Percentiles rank a stretch among this genome's conserved stretches.
phyloP scores from a whole-genome alignment of 30 jellyfish, hydroid and myxozoan genomes.

The Chironex yamaguchii region DNA sequence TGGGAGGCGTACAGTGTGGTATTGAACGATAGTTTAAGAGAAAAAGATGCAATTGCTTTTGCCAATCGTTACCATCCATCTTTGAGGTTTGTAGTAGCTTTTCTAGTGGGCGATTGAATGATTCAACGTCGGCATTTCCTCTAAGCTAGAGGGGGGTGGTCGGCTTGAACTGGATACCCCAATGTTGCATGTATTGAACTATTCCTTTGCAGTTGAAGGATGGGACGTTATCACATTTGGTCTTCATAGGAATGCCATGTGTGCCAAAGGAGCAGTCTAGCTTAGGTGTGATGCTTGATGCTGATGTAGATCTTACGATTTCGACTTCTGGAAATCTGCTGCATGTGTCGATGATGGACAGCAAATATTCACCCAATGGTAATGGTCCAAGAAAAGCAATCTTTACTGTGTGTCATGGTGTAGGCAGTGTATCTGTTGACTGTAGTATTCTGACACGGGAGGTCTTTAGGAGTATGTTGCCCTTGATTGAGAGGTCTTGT shows the following conservation, averaged over 20 bases:
- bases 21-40: neutral
- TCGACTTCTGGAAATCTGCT: slow-evolving; percentile 23
- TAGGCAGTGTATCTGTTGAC: slow-evolving; percentile 35
- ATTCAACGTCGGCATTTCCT: slow-evolving; percentile 6
- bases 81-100: slow-evolving; percentile 10
- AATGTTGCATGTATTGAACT: neutral
- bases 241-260: slow-evolving; percentile 8
- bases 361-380: slow-evolving; percentile 27
- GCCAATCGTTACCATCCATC: neutral
- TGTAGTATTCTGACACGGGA: slow-evolving; percentile 7
- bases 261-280: neutral
- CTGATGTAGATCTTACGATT: neutral
- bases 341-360: slow-evolving; percentile 23
- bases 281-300: neutral
- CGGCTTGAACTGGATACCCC: slow-evolving; percentile 3
- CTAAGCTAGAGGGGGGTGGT: slow-evolving; percentile 1
- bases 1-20: slow-evolving; percentile 21
- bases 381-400: slow-evolving; percentile 18
- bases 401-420: slow-evolving; percentile 29
- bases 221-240: neutral
- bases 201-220: neutral
- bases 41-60: neutral
- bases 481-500: no score
- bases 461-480: no score
- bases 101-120: neutral